Base-by-base conservation (phyloP, 1,140 invertebrate species). In the Physella acuta region DNA sequence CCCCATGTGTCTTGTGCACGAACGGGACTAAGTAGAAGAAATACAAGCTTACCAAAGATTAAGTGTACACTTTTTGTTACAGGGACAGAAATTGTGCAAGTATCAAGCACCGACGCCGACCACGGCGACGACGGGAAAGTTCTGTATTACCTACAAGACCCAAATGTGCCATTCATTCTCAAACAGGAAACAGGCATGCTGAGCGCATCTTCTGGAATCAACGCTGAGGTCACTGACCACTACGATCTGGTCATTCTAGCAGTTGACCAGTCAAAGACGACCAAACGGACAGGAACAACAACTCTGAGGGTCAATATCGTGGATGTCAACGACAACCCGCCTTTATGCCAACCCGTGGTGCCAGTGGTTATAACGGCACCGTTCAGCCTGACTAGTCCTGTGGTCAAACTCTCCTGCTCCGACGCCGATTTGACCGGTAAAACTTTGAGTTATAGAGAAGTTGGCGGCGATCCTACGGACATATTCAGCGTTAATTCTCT, bases 321-420 rank as follows among this genome's bases (percentile, higher is more conserved):
- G 14, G 61, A 65, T 26, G 61, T 52, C 16, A 72, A 69, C 39
- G 67, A 72, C 26, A 69, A 72, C 37, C 49, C 62, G 5, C 66
- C 71, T 3, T 51, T 44, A 2, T 72, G 71, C 49, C 26, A 72
- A 1, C 36, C 60, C 20, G n/a, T 68, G 20, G 55, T 39, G 16
- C 33, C 44, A 1, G 1, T 3, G 51, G 56, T 33, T 24, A 33
- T 14, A 61, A 28, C 37, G 52, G 44, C 5, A 63, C 31, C 51
- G 5, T 55, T 31, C 26, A 34, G 4, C 44, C n/a, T 34, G 20
- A 16, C 36, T 34, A 70, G 51, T 8, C 28, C 2, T 4, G 20
- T 55, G 11, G 14, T 24, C 8, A 55, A 55, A 14, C 14, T 55
- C 8, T 5, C 5, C 52, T n/a, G 52, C 26, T 5, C 52, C 8